Conservation (phyloP, 2,888 invertebrate genomes). For the Drosophila ustulata region DNA sequence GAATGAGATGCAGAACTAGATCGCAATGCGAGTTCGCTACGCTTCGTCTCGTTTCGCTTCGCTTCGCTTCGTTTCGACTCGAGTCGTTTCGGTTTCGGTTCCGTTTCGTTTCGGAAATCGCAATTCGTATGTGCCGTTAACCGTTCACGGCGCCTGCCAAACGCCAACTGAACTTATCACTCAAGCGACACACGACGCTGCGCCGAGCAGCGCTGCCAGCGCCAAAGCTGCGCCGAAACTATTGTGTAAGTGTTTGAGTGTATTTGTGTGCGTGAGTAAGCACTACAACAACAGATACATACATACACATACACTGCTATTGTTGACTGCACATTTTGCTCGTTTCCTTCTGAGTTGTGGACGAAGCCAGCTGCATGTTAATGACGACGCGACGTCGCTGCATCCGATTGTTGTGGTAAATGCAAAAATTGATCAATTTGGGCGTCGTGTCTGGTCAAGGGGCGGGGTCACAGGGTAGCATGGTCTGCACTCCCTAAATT, state of each 20-base stretch:
- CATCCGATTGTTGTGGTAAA: constrained; percentile 58
- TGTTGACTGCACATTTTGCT: constrained; percentile 67
- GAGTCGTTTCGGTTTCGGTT: constrained; percentile 1
- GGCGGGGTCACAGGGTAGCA: constrained; percentile 4
- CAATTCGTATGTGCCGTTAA: constrained; percentile 37
- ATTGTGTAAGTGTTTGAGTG: constrained; percentile 34
- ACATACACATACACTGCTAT: constrained; percentile 19
- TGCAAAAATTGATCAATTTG: constrained; percentile 73
- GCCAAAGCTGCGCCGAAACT: constrained; percentile 40
- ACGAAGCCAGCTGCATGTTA: constrained; percentile 49
- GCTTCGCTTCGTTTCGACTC: background rate
- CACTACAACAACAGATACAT: constrained; percentile 40
- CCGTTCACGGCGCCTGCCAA: constrained; percentile 73
- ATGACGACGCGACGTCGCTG: constrained; percentile 62
- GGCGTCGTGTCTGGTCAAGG: constrained; percentile 19
- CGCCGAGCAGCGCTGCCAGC: constrained; percentile 41
- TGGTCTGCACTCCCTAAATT: constrained; percentile 33
- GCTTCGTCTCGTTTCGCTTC: background rate
- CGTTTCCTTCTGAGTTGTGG: constrained; percentile 25
- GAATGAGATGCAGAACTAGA: constrained; percentile 19
- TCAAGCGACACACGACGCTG: constrained; percentile 49
- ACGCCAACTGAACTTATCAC: constrained; percentile 77
- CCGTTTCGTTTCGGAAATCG: constrained; percentile 3
- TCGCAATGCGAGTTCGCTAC: constrained; percentile 33
- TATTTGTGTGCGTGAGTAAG: constrained; percentile 23